Percentiles rank a stretch among this genome's conserved stretches.
These are phyloP conservation scores for Polymixis flavicincta DNA, from an alignment of 2,888 invertebrate species.

Conservation along the genomic window DNA sequence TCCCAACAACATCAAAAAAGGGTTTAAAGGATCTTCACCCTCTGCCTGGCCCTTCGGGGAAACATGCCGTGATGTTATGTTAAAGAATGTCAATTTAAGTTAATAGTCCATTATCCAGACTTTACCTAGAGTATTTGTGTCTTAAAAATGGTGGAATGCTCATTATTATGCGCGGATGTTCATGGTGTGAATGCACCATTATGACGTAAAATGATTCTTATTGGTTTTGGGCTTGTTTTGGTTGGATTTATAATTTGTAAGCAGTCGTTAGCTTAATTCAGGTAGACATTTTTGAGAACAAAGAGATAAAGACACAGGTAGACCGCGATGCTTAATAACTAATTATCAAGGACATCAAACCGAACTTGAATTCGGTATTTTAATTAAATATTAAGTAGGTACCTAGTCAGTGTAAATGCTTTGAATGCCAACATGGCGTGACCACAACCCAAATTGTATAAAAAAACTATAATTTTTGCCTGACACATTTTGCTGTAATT, in stretches of 20 bases:
- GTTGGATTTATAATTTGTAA: background rate
- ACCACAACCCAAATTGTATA: background rate
- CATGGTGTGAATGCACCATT: background rate
- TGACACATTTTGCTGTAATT: background rate
- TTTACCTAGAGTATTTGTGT: background rate
- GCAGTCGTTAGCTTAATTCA: background rate
- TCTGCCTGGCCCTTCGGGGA: too few relatives aligned
- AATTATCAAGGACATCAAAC: background rate
- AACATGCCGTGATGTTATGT: too few relatives aligned
- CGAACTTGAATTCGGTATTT: background rate
- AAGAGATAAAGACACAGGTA: background rate
- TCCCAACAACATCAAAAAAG: too few relatives aligned
- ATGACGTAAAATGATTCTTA: background rate
- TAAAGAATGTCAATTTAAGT: background rate
- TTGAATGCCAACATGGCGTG: background rate
- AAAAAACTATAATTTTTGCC: constrained; percentile 21
- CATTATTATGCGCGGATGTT: background rate
- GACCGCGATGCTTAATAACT: background rate
- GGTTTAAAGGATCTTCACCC: too few relatives aligned
- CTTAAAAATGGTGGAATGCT: background rate
- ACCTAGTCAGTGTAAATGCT: background rate
- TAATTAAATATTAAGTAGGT: background rate
- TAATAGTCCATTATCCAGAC: background rate
- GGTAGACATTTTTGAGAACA: background rate
- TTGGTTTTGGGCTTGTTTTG: background rate